Evolutionary conservation across 2,113 vertebrate species (phyloP).

Genomic region (Sterrhoptilus dennistouni): DNA sequence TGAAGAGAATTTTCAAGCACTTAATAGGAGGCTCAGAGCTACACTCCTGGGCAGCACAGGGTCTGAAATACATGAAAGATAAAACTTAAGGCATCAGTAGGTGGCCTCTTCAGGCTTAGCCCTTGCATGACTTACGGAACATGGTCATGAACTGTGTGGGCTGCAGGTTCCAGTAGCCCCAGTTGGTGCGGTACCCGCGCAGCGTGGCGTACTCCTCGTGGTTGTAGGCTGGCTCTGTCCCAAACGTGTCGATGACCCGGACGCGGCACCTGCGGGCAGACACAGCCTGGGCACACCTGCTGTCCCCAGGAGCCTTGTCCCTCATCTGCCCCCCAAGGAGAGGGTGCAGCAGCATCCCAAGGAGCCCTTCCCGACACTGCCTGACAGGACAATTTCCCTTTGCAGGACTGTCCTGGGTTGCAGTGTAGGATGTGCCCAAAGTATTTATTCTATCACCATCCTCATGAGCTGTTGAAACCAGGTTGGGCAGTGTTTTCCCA

Average conservation of each 20-base stretch:
- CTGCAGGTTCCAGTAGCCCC: conserved; percentile 98
- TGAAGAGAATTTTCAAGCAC: no score
- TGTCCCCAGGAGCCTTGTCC: rapidly evolving
- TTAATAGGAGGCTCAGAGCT: background rate
- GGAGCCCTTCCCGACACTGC: background rate
- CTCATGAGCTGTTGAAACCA: no score
- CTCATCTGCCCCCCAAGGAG: rapidly evolving
- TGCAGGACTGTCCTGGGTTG: background rate
- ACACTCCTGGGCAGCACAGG: background rate
- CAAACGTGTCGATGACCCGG: conserved; percentile 95
- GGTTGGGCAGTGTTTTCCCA: no score
- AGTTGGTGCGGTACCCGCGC: conserved; percentile 93
- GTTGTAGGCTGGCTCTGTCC: conserved; percentile 95
- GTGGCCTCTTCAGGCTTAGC: background rate
- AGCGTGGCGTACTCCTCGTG: conserved; percentile 94
- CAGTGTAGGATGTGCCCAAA: no score
- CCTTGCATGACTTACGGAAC: conserved; percentile 86
- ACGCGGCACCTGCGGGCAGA: conserved; percentile 85
- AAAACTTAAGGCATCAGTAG: background rate
- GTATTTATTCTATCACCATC: no score
- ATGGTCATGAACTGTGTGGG: conserved; percentile 98
- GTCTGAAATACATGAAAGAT: background rate
- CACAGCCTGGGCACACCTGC: background rate
- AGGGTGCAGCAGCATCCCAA: background rate
- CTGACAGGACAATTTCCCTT: background rate